Conservation (phyloP, 1,140 invertebrate species). For the Protaetia brevitarsis region DNA sequence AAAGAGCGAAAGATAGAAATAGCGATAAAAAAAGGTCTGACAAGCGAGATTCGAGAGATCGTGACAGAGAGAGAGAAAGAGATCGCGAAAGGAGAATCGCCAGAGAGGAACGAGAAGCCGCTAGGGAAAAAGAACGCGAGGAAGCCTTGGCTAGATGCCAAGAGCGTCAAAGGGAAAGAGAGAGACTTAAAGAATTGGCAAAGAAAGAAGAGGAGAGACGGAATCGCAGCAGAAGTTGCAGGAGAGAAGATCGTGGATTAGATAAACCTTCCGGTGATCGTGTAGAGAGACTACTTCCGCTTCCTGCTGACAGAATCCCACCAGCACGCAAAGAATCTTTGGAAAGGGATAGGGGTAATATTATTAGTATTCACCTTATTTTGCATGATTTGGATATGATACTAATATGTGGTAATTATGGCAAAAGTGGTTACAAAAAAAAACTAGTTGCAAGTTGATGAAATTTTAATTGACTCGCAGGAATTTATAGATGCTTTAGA, state of each 20-base stretch:
- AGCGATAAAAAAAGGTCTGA: conserved; percentile 39
- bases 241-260: conserved; percentile 44
- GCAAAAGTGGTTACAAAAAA: too few relatives aligned
- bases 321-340: conserved; percentile 39
- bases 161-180: conserved; percentile 59
- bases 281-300: conserved; percentile 43
- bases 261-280: conserved; percentile 45
- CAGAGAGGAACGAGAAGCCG: conserved; percentile 52
- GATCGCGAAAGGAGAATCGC: conserved; percentile 52
- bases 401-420: too few relatives aligned
- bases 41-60: conserved; percentile 42
- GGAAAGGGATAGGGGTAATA: conserved; percentile 35
- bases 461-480: too few relatives aligned
- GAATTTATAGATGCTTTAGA: too few relatives aligned
- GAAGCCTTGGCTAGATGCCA: conserved; percentile 56
- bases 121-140: conserved; percentile 57
- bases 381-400: too few relatives aligned
- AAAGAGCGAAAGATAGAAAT: conserved; percentile 30
- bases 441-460: too few relatives aligned
- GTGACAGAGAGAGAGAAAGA: conserved; percentile 38
- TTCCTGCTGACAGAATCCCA: conserved; percentile 43
- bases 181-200: conserved; percentile 53
- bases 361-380: too few relatives aligned
- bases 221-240: conserved; percentile 36
- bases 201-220: conserved; percentile 47